Conservation (phyloP, 2,888 invertebrate species). For the Flexamia atlantica region DNA sequence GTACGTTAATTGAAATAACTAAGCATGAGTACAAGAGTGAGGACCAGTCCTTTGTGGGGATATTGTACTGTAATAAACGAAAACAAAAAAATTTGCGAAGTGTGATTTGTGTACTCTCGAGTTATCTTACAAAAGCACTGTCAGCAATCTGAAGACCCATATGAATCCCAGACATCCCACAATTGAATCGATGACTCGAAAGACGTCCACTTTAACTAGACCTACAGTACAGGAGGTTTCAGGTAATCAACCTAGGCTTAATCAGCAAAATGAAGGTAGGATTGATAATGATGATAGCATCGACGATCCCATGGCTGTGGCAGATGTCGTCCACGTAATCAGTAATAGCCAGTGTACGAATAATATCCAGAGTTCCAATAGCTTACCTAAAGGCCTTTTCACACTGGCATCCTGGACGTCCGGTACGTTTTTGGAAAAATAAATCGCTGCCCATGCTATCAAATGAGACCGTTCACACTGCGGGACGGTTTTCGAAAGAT, state of each 20-base stretch:
- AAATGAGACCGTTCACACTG: too few relatives aligned
- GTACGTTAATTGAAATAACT: too few relatives aligned
- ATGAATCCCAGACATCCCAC: constrained; percentile 42
- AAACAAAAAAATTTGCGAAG: neutral
- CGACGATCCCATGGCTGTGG: neutral
- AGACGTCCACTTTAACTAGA: neutral
- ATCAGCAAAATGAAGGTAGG: neutral
- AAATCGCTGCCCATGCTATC: too few relatives aligned
- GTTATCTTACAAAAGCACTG: constrained; percentile 20
- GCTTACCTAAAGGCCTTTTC: too few relatives aligned
- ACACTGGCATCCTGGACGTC: too few relatives aligned
- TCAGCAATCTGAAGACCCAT: constrained; percentile 46
- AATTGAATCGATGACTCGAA: neutral
- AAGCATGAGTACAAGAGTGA: constrained; percentile 42
- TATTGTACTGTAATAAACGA: constrained; percentile 31
- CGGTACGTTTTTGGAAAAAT: too few relatives aligned
- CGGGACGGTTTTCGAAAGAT: too few relatives aligned
- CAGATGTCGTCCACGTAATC: neutral
- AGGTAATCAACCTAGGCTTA: neutral
- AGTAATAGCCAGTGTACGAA: too few relatives aligned
- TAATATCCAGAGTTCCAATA: too few relatives aligned
- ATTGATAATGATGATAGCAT: neutral
- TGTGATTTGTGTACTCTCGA: constrained; percentile 40
- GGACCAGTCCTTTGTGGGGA: constrained; percentile 19
- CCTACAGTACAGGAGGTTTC: too few relatives aligned